Percentiles rank a stretch among this genome's conserved stretches.
Evolutionary conservation across 2,797 vertebrate species (phyloP).

Genomic region (Hydrocynus forskahlii): DNA sequence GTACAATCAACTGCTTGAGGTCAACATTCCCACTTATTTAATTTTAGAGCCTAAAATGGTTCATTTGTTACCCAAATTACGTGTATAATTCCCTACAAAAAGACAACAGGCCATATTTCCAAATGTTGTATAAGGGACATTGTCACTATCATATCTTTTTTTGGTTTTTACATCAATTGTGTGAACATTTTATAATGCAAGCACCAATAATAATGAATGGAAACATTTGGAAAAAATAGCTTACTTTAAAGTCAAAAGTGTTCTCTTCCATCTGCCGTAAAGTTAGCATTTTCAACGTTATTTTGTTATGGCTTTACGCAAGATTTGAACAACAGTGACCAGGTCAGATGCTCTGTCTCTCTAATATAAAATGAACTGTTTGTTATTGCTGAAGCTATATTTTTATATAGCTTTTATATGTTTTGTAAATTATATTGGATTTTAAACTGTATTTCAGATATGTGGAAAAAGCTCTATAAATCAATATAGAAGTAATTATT

Average conservation of each 20-base stretch:
- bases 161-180: not conserved
- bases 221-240: too few relatives aligned
- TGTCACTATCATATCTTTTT: not conserved
- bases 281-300: too few relatives aligned
- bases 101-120: not conserved
- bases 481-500: not conserved
- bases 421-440: too few relatives aligned
- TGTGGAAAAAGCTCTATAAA: not conserved
- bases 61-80: constrained; percentile 13
- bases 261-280: too few relatives aligned
- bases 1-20: constrained; percentile 58
- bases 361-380: not conserved
- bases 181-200: not conserved
- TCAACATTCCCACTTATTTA: constrained; percentile 30
- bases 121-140: not conserved
- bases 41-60: not conserved
- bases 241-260: too few relatives aligned
- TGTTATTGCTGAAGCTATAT: too few relatives aligned
- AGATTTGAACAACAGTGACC: not conserved
- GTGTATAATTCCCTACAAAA: constrained; percentile 11
- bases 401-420: too few relatives aligned
- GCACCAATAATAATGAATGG: too few relatives aligned
- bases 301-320: not conserved
- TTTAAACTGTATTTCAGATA: not conserved
- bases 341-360: not conserved